Conservation (phyloP, 2,888 invertebrate genomes). For the Julus scandinavius region DNA sequence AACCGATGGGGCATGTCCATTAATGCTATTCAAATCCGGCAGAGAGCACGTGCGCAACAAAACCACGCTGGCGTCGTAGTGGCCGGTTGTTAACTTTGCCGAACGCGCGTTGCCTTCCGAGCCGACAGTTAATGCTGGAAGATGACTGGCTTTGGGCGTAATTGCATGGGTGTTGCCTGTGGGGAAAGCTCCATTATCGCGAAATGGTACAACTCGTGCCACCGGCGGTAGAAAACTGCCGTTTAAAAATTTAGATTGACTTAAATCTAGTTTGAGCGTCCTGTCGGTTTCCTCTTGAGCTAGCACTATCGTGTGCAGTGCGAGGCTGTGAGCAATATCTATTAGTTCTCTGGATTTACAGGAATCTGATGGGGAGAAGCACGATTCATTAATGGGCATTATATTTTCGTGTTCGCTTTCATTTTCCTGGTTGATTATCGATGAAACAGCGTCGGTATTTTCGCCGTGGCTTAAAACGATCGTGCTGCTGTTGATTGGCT, state of each 20-base stretch:
- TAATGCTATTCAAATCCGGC: background rate
- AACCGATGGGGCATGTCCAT: no score
- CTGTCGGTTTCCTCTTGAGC: background rate
- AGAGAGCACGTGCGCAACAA: background rate
- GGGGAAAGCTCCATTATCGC: background rate
- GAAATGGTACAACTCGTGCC: background rate
- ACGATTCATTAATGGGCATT: no score
- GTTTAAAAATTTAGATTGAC: no score
- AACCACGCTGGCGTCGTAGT: constrained; percentile 2
- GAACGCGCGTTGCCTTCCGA: background rate
- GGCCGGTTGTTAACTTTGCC: background rate
- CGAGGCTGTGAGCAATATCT: background rate
- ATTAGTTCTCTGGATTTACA: background rate
- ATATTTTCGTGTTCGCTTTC: no score
- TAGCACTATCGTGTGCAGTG: background rate
- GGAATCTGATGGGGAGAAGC: background rate
- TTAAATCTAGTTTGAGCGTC: no score
- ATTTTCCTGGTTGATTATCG: no score
- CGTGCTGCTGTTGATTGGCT: no score
- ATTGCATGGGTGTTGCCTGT: background rate
- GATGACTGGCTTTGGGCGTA: background rate
- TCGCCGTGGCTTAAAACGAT: no score
- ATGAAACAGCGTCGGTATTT: no score
- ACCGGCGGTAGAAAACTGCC: constrained; percentile 19
- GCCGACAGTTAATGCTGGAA: no score